Evolutionary conservation across 1,140 invertebrate species (phyloP).

Genomic region (Atta cephalotes): DNA sequence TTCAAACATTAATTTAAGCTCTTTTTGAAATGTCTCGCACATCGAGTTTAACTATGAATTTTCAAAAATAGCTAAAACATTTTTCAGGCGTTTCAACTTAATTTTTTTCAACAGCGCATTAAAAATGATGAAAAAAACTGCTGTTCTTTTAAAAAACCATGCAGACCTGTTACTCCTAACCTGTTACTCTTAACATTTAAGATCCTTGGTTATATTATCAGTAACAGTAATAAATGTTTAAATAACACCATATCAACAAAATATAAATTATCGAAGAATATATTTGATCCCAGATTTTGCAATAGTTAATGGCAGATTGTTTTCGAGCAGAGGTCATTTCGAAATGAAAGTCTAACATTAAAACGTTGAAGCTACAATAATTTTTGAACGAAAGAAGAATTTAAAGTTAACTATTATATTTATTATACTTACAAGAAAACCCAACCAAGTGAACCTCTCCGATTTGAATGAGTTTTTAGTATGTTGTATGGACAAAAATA

Average conservation of each 20-base stretch:
- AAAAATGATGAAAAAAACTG: background rate
- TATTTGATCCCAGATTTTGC: background rate
- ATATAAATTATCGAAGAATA: background rate
- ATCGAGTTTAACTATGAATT: no score
- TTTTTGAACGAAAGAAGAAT: background rate
- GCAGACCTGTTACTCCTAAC: background rate
- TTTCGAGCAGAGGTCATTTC: background rate
- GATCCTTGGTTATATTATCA: background rate
- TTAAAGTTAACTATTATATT: no score
- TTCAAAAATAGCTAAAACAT: background rate
- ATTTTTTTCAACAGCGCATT: background rate
- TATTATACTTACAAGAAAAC: no score
- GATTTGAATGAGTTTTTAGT: no score
- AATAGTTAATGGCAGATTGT: background rate
- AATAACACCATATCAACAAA: conserved; percentile 14
- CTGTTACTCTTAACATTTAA: conserved; percentile 23
- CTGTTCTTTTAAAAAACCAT: background rate
- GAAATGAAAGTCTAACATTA: background rate
- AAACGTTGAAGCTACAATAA: background rate
- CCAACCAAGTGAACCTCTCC: no score
- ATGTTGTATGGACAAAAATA: no score
- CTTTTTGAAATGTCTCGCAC: no score
- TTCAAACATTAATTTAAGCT: no score
- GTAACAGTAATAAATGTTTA: background rate
- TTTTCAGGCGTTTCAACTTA: background rate